Evolutionary conservation across 1,140 invertebrate genomes (phyloP).

Genomic region (Chrysopa pallens): DNA sequence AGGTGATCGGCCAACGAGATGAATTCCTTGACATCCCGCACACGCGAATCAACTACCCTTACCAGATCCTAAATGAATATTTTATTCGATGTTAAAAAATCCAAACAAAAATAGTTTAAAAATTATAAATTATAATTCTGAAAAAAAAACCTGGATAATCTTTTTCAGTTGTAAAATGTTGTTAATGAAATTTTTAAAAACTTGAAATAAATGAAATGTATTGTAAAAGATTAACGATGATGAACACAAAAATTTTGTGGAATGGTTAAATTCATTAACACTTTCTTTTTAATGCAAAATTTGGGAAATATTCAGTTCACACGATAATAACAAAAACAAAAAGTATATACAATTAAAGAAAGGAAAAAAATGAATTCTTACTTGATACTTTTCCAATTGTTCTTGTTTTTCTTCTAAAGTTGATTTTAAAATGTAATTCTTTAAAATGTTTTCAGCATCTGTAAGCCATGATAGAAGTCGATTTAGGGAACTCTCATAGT

Average conservation of each 20-base stretch:
- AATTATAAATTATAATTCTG: not conserved
- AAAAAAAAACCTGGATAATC: not conserved
- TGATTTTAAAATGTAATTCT: slow-evolving; percentile 68
- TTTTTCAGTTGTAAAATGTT: no score
- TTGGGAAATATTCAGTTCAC: no score
- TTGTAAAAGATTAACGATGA: no score
- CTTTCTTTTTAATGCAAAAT: no score
- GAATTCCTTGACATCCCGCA: slow-evolving; percentile 52
- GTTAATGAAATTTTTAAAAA: no score
- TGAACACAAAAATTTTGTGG: no score
- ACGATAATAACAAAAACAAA: no score
- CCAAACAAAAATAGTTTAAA: not conserved
- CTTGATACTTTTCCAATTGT: slow-evolving; percentile 78
- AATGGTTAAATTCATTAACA: no score
- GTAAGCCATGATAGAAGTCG: slow-evolving; percentile 64
- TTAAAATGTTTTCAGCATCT: slow-evolving; percentile 71
- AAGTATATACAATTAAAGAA: no score
- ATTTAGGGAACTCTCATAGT: slow-evolving; percentile 77
- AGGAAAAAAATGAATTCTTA: slow-evolving; percentile 21
- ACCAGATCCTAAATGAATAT: slow-evolving; percentile 41
- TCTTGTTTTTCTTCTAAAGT: slow-evolving; percentile 81
- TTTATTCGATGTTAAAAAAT: slow-evolving; percentile 1
- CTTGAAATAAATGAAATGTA: no score
- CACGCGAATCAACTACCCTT: slow-evolving; percentile 51
- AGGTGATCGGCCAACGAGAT: slow-evolving; percentile 56